Conservation (phyloP, 1,140 invertebrate species). For the Leptoteleia sp. region DNA sequence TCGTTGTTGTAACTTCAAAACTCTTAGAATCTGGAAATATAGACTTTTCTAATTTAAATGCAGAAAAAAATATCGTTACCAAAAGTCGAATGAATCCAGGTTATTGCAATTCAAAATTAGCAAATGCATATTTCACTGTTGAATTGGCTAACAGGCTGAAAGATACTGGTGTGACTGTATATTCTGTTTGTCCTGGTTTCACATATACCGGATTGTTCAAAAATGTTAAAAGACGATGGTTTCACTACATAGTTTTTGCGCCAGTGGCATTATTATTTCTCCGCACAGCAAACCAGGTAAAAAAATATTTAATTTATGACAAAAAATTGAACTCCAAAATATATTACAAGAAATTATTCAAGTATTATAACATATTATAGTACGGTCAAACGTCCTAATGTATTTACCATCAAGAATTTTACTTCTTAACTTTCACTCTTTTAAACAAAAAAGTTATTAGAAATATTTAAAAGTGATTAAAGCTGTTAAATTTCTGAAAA, state of each 20-base stretch:
- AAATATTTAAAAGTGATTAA: no score
- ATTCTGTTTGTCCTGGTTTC: constrained; percentile 91
- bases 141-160: constrained; percentile 83
- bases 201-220: constrained; percentile 90
- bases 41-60: constrained; percentile 87
- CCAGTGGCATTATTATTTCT: constrained; percentile 87
- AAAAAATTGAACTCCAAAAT: no score
- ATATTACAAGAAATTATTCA: no score
- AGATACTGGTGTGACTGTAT: constrained; percentile 85
- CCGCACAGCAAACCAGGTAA: constrained; percentile 87
- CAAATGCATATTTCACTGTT: constrained; percentile 86
- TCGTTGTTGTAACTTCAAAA: constrained; percentile 83
- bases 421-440: no score
- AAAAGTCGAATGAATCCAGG: constrained; percentile 83
- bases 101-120: constrained; percentile 91
- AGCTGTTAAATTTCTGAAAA: no score
- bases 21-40: constrained; percentile 85
- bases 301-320: background rate
- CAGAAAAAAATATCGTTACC: constrained; percentile 81
- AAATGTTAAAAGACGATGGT: constrained; percentile 85
- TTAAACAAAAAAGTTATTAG: no score
- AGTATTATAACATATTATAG: no score
- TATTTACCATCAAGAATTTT: no score
- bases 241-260: constrained; percentile 86
- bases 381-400: no score